phyloP scores from a whole-genome alignment of 2,797 vertebrate species.

The Cryptoblepharus egeriae region DNA sequence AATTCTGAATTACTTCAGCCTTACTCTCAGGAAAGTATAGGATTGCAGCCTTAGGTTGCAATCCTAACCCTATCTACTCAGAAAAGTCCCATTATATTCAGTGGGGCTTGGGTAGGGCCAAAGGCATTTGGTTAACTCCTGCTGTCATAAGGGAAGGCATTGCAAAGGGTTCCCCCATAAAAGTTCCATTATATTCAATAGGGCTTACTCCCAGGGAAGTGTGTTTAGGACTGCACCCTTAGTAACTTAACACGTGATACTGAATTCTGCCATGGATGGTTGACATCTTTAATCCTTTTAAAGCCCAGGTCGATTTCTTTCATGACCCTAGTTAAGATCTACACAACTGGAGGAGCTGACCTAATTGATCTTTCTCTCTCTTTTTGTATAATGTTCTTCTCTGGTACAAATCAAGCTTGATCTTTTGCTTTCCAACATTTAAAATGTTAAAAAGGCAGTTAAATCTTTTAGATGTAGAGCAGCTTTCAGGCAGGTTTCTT shows the following conservation, averaged over 20 bases:
- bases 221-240: too few relatives aligned
- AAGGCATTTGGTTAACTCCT: too few relatives aligned
- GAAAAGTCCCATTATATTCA: too few relatives aligned
- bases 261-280: slow-evolving; percentile 24
- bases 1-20: too few relatives aligned
- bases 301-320: slow-evolving; percentile 44
- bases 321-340: slow-evolving; percentile 21
- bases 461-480: background rate
- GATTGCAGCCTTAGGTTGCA: too few relatives aligned
- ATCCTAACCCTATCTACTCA: too few relatives aligned
- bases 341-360: background rate
- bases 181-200: too few relatives aligned
- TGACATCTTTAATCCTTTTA: slow-evolving; percentile 59
- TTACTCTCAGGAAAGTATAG: too few relatives aligned
- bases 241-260: slow-evolving; percentile 26
- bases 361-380: background rate
- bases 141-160: too few relatives aligned
- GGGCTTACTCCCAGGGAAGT: too few relatives aligned
- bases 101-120: too few relatives aligned
- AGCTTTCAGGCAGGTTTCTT: background rate
- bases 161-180: too few relatives aligned
- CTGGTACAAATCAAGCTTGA: slow-evolving; percentile 43
- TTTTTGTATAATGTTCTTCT: slow-evolving; percentile 6
- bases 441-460: background rate
- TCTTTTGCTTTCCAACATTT: slow-evolving; percentile 46